Conservation (phyloP, 2,113 vertebrate species). For the Pycnonotus jocosus region DNA sequence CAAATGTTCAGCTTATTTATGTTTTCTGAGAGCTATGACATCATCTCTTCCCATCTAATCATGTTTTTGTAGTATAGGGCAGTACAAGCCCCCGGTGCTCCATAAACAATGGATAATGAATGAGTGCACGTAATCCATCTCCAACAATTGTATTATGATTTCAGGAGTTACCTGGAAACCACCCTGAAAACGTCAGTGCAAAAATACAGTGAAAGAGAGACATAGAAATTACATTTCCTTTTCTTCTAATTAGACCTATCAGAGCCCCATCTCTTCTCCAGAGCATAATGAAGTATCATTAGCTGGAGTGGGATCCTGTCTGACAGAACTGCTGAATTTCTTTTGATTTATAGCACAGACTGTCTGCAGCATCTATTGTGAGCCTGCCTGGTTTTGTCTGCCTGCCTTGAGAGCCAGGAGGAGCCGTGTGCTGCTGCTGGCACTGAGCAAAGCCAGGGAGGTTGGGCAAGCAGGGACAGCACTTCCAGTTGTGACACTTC, state of each 20-base stretch:
- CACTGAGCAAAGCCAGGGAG: neutral
- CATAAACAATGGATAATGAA: neutral
- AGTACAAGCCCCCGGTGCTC: neutral
- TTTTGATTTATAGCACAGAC: neutral
- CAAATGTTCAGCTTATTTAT: neutral
- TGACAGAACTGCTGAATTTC: neutral
- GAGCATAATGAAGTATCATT: neutral
- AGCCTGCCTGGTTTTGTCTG: neutral
- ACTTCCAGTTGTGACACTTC: rapidly evolving
- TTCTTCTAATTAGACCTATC: neutral
- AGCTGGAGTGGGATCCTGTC: neutral
- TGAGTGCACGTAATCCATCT: rapidly evolving
- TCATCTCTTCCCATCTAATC: neutral
- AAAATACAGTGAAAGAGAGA: neutral
- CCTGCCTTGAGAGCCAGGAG: neutral
- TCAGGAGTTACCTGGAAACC: neutral
- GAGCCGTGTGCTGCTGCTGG: rapidly evolving
- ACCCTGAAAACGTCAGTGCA: neutral
- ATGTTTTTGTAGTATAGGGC: neutral
- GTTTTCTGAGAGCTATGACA: neutral
- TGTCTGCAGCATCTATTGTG: neutral
- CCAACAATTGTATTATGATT: neutral
- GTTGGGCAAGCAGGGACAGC: neutral
- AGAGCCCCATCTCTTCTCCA: neutral
- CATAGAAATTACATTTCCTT: neutral